Evolutionary conservation across 2,113 vertebrate genomes (phyloP).

Genomic region (Toxotes chatareus): DNA sequence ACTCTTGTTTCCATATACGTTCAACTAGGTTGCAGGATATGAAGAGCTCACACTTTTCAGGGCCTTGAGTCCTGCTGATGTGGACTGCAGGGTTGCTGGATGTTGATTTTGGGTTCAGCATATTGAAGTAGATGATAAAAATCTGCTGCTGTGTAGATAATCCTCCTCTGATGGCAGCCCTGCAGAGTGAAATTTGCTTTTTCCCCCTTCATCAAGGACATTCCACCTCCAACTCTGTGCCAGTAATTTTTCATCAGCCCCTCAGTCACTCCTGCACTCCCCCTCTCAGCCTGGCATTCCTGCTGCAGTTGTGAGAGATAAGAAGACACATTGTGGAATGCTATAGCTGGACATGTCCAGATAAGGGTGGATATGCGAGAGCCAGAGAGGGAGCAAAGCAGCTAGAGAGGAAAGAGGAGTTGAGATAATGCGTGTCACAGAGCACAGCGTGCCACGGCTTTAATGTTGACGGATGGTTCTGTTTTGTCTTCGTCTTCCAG

Average conservation of each 20-base stretch:
- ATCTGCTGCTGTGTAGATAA: conserved; percentile 26
- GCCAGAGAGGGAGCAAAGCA: background rate
- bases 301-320: conserved; percentile 64
- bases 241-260: conserved; percentile 65
- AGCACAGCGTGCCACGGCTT: background rate
- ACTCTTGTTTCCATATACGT: background rate
- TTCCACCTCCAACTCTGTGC: conserved; percentile 56
- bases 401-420: conserved; percentile 20
- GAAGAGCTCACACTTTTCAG: background rate
- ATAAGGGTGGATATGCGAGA: conserved; percentile 51
- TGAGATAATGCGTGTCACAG: conserved; percentile 20
- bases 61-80: background rate
- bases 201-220: conserved; percentile 35
- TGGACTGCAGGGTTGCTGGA: background rate
- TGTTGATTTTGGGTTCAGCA: background rate
- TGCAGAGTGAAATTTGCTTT: background rate
- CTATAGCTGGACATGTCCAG: conserved; percentile 59
- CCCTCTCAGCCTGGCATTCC: conserved; percentile 67
- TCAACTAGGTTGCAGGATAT: background rate
- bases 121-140: conserved; percentile 28
- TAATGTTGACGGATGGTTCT: conserved; percentile 15
- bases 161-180: conserved; percentile 27
- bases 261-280: conserved; percentile 34
- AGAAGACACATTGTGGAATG: conserved; percentile 68
- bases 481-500: conserved; percentile 19